Conservation (phyloP, 2,888 invertebrate species). For the Megastigmus dorsalis region DNA sequence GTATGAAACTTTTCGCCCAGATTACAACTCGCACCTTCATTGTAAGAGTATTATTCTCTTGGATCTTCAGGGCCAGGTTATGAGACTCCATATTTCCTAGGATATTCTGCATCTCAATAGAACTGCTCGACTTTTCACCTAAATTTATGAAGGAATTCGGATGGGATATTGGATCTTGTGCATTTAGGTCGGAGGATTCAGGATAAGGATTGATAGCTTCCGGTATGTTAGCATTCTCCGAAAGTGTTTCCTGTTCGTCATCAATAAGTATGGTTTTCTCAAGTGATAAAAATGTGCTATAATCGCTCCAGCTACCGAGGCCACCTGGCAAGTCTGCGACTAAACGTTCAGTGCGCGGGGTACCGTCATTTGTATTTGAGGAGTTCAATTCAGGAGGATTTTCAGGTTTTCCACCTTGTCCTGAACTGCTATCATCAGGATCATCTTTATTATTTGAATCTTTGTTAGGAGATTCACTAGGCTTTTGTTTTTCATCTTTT, state of each 20-base stretch:
- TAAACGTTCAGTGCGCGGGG: slow-evolving; percentile 79
- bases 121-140: slow-evolving; percentile 68
- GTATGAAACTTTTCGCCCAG: slow-evolving; percentile 15
- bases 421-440: slow-evolving; percentile 74
- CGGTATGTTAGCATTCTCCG: slow-evolving; percentile 22
- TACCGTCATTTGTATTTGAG: slow-evolving; percentile 51
- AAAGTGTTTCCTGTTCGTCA: slow-evolving; percentile 48
- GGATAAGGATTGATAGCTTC: slow-evolving; percentile 37
- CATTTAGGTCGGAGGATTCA: slow-evolving; percentile 6
- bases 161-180: slow-evolving; percentile 37
- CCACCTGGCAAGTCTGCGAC: slow-evolving; percentile 87
- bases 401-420: slow-evolving; percentile 73
- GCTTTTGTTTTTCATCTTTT: slow-evolving; percentile 58
- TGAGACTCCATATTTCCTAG: slow-evolving; percentile 64
- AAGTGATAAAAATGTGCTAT: slow-evolving; percentile 84
- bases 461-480: slow-evolving; percentile 61
- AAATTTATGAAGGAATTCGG: slow-evolving; percentile 64
- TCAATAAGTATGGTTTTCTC: slow-evolving; percentile 70
- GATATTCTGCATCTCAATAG: slow-evolving; percentile 63
- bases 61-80: slow-evolving; percentile 62
- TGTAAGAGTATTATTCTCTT: slow-evolving; percentile 66
- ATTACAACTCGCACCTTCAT: slow-evolving; percentile 71
- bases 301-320: slow-evolving; percentile 87
- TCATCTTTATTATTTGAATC: slow-evolving; percentile 76
- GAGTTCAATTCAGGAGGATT: background rate